These are phyloP conservation scores for Drosophila saltans DNA, from an alignment of 1,140 invertebrate species.

Conservation along the genomic window DNA sequence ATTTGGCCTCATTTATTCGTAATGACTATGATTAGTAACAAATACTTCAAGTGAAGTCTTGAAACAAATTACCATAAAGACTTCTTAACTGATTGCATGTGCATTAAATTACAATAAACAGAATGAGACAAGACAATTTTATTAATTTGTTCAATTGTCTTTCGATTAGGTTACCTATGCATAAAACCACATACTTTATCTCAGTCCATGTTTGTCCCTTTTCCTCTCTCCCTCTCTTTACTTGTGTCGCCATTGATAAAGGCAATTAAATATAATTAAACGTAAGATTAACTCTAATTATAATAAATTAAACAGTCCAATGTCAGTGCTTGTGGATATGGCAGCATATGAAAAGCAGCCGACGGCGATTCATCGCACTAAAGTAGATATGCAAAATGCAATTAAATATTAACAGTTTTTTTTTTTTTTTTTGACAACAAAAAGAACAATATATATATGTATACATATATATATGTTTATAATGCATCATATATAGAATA, in stretches of 20 bases:
- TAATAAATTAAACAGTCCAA: slow-evolving; percentile 67
- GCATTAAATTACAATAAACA: too few relatives aligned
- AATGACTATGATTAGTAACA: too few relatives aligned
- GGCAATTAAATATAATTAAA: slow-evolving; percentile 78
- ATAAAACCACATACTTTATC: slow-evolving; percentile 45
- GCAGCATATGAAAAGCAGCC: slow-evolving; percentile 36
- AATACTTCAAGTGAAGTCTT: too few relatives aligned
- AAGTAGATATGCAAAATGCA: slow-evolving; percentile 42
- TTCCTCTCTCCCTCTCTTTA: neutral
- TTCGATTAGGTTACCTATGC: slow-evolving; percentile 51
- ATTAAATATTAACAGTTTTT: slow-evolving; percentile 69
- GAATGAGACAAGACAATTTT: neutral
- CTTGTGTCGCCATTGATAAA: slow-evolving; percentile 27
- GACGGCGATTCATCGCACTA: slow-evolving; percentile 42
- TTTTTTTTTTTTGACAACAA: slow-evolving; percentile 33
- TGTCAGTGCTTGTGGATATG: slow-evolving; percentile 29
- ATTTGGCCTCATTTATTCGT: too few relatives aligned
- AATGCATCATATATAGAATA: neutral
- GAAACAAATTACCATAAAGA: too few relatives aligned
- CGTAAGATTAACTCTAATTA: slow-evolving; percentile 78
- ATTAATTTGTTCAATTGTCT: slow-evolving; percentile 48
- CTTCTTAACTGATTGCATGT: too few relatives aligned
- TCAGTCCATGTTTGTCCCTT: neutral
- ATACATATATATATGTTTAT: neutral
- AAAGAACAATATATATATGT: slow-evolving; percentile 41